A percentile compares a stretch with the other conserved stretches of the same genome.
phyloP scores from a whole-genome alignment of 2,888 invertebrate genomes.

The Cremastobaeus sp. region DNA sequence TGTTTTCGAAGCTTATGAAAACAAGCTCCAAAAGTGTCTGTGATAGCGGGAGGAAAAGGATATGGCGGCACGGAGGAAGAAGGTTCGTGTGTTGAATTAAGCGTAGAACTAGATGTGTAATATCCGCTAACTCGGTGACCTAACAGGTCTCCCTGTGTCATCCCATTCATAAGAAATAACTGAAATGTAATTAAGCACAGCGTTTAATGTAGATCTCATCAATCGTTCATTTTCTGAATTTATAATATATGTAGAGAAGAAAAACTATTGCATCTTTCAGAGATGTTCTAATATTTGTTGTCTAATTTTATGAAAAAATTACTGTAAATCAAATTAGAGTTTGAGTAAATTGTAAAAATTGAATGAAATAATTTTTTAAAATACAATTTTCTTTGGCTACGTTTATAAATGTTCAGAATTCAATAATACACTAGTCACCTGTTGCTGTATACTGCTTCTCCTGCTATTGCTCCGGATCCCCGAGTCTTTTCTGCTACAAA shows the following conservation, averaged over 20 bases:
- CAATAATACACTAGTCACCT: too few relatives aligned
- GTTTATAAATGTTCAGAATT: too few relatives aligned
- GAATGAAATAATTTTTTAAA: conserved; percentile 7
- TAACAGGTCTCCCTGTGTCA: conserved; percentile 86
- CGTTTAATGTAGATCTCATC: too few relatives aligned
- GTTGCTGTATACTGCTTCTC: conserved; percentile 91
- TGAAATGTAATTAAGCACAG: background rate
- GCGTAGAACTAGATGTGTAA: conserved; percentile 89
- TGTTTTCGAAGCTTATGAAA: conserved; percentile 91
- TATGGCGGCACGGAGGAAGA: conserved; percentile 79
- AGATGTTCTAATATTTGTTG: too few relatives aligned
- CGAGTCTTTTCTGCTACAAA: conserved; percentile 92
- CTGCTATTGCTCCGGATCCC: conserved; percentile 92
- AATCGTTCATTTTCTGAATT: too few relatives aligned
- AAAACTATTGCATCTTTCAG: too few relatives aligned
- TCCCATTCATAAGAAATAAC: conserved; percentile 81
- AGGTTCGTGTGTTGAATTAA: conserved; percentile 78
- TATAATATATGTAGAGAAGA: too few relatives aligned
- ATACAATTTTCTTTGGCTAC: background rate
- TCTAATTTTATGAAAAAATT: too few relatives aligned
- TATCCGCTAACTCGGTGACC: conserved; percentile 92
- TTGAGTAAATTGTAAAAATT: background rate
- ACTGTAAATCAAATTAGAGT: too few relatives aligned
- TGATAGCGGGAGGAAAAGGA: conserved; percentile 79
- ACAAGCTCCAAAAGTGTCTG: conserved; percentile 85